phyloP scores from a whole-genome alignment of 2,888 invertebrate species.

The Clanis bilineata region DNA sequence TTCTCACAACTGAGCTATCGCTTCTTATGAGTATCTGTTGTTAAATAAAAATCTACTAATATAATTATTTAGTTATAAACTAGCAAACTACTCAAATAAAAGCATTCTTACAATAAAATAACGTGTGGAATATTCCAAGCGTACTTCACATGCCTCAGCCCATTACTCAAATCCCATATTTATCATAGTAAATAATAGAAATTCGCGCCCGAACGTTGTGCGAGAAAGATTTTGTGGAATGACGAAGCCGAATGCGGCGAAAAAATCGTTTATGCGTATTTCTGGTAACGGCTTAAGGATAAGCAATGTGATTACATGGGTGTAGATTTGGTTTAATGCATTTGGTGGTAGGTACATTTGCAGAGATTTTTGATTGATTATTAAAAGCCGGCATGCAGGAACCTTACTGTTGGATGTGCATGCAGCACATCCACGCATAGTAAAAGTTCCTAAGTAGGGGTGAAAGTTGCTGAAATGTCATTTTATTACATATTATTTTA shows the following conservation, averaged over 20 bases:
- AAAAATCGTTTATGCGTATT: neutral
- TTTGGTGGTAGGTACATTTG: too few species aligned
- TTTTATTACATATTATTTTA: too few species aligned
- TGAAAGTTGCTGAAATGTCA: too few species aligned
- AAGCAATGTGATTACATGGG: neutral
- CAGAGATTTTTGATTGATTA: too few species aligned
- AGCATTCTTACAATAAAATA: neutral
- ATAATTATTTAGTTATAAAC: neutral
- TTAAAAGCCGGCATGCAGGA: too few species aligned
- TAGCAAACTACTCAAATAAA: neutral
- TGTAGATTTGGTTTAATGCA: too few species aligned
- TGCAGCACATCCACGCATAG: too few species aligned
- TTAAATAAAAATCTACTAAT: neutral
- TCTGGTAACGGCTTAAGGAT: slow-evolving; percentile 1
- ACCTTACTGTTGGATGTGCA: too few species aligned
- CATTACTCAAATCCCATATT: neutral
- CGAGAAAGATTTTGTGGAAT: slow-evolving; percentile 8
- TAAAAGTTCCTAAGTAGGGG: too few species aligned
- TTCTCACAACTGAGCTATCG: too few species aligned
- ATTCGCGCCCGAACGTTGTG: neutral
- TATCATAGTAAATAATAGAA: neutral
- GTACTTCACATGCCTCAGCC: neutral
- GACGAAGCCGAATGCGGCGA: slow-evolving; percentile 1
- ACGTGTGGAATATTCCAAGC: neutral
- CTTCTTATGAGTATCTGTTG: too few species aligned